Evolutionary conservation across 1,140 invertebrate species (phyloP), one percentile per base, ranked within the genome.

Genomic region (Amyelois transitella): DNA sequence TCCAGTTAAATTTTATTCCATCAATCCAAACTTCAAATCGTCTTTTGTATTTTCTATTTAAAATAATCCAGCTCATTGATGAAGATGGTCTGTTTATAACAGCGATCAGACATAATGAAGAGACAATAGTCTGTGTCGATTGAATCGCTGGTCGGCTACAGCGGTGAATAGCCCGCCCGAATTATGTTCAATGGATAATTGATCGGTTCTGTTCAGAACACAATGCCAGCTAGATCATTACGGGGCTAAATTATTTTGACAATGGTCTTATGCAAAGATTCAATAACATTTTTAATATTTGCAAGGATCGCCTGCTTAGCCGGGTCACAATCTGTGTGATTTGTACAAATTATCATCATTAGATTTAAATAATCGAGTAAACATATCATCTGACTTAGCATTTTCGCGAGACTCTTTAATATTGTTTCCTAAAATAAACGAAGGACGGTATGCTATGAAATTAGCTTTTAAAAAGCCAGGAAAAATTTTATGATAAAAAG

Each of bases 111-210:
- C 52, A 28, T 32, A 59, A 53, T 53, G 47, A 60, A 51, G 17
- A 51, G 56, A 55, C 53, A 55, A 55, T 48, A 51, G 59, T 56
- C 44, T 43, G 44, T 51, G 62, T 63, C 63, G 64, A 69, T 69
- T 66, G 55, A 65, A 60, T 65, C 61, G 67, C 51, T 69, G 67
- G 75, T 80, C 72, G 60, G 71, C 69, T 69, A 76, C 76, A 70
- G 71, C 56, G 67, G 59, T 72, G 65, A 64, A 55, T 62, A 70
- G 63, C 67, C 81, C 78, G 75, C 80, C 81, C 83, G 76, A 85
- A 83, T 83, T 83, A 82, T 86, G 83, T 85, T 81, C 80, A 73
- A 84, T 83, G 81, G 80, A 84, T 85, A 83, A 86, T 83, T 84
- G 83, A 86, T 84, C 68, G 79, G 64, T 51, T 69, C 72, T 69